Base-by-base conservation (phyloP, 2,888 invertebrate genomes). In the Cantharis flavilabris region DNA sequence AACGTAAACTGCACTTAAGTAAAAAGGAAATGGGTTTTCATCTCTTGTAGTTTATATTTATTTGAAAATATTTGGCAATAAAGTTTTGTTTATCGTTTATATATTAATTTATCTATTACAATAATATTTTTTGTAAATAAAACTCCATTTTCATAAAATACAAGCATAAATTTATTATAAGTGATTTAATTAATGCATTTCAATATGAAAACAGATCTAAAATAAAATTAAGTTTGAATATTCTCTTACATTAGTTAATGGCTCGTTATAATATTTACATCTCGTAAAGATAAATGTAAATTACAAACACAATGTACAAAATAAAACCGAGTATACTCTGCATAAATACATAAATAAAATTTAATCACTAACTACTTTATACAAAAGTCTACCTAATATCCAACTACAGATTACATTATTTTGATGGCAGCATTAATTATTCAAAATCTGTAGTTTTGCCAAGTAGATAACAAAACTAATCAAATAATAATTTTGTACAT, bases 271-370 rank as follows among this genome's bases (percentile, higher is more conserved):
- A n/a, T 49, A 49, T 49, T 49, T 49, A 49, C 49, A 49, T 49
- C 5, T 49, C n/a, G n/a, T 49, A 49, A 49, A 49, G n/a, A 49
- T 49, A n/a, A 49, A 49, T 49, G 49, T n/a, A 49, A 49, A 49
- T 49, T 49, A 49, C 49, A 49, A 49, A 49, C 49, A 49, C 49
- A 49, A 49, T 49, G 49, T 49, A 49, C 49, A 49, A 49, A 49
- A 49, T 49, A 49, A 49, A 49, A 49, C 49, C 49, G 49, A 49
- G 49, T 49, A 49, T 49, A 49, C 49, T 49, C 72, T 77, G 75
- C 72, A 77, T 77, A 77, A 77, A 77, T 77, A 77, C 77, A 77
- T 73, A 77, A 77, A 72, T 72, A 77, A 77, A 75, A 71, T 74
- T 63, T 74, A 65, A 70, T 77, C 73, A 16, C 67, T 73, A 77